A percentile compares a stretch with the other conserved stretches of the same genome.
phyloP scores from a whole-genome alignment of 1,140 invertebrate genomes.

The Chelonus insularis region DNA sequence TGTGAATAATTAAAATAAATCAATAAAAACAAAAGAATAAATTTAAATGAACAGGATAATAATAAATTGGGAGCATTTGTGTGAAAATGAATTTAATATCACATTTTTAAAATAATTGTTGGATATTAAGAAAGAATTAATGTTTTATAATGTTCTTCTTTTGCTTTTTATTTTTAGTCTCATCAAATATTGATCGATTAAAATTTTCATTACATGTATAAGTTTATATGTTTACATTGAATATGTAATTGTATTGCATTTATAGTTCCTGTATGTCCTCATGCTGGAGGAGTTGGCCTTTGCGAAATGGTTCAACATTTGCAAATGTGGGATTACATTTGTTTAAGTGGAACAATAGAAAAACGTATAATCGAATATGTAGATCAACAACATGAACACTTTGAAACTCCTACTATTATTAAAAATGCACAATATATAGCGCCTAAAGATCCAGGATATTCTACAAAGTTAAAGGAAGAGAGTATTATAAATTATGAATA shows the following conservation, averaged over 20 bases:
- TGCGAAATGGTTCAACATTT: constrained; percentile 94
- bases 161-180: too few species aligned
- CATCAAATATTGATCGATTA: too few species aligned
- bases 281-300: constrained; percentile 89
- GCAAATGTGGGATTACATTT: constrained; percentile 85
- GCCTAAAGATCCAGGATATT: constrained; percentile 78
- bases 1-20: neutral
- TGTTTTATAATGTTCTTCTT: too few species aligned
- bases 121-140: too few species aligned
- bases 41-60: too few species aligned
- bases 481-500: constrained; percentile 72
- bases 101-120: too few species aligned
- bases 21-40: too few species aligned
- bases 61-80: too few species aligned
- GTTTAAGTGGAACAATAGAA: constrained; percentile 70
- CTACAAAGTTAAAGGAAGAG: constrained; percentile 72
- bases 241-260: too few species aligned
- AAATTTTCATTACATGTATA: too few species aligned
- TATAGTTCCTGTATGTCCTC: constrained; percentile 88
- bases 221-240: too few species aligned
- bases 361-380: constrained; percentile 83
- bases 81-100: too few species aligned
- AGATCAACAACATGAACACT: constrained; percentile 88
- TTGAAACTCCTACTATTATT: constrained; percentile 73
- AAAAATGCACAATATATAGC: constrained; percentile 71